These are phyloP conservation scores for Orycteropus afer DNA, from an alignment of 2,113 vertebrate genomes.

Conservation along the genomic window DNA sequence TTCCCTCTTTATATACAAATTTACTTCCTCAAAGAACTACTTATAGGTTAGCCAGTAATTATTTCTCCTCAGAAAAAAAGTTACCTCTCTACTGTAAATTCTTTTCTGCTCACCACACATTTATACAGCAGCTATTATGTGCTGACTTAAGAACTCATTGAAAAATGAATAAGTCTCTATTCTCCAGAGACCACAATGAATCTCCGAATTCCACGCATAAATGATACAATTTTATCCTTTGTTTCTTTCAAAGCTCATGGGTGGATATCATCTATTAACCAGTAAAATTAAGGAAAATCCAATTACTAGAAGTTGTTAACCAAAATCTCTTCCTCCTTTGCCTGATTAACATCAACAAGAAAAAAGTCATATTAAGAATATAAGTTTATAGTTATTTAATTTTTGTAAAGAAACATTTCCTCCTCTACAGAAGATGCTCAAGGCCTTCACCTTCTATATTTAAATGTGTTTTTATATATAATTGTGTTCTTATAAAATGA, in stretches of 20 bases:
- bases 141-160: neutral
- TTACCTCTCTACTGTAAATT: slow-evolving; percentile 46
- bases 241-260: neutral
- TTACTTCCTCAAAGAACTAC: slow-evolving; percentile 28
- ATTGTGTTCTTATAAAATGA: neutral
- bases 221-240: slow-evolving; percentile 26
- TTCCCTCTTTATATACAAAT: slow-evolving; percentile 5
- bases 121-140: neutral
- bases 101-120: slow-evolving; percentile 12
- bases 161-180: neutral
- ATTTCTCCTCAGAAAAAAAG: slow-evolving; percentile 35
- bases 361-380: slow-evolving; percentile 45
- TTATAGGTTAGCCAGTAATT: neutral
- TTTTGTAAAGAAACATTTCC: slow-evolving; percentile 20
- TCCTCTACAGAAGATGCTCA: neutral
- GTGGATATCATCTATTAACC: neutral
- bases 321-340: neutral
- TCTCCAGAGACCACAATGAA: slow-evolving; percentile 27
- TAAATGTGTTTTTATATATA: neutral
- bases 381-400: neutral
- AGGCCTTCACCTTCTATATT: neutral
- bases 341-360: slow-evolving; percentile 27
- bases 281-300: slow-evolving; percentile 12
- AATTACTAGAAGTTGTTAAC: neutral
- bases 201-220: neutral